Percentiles rank a stretch among this genome's conserved stretches.
Conservation (phyloP, 2,888 invertebrate genomes). For the Uloborus plumipes region DNA sequence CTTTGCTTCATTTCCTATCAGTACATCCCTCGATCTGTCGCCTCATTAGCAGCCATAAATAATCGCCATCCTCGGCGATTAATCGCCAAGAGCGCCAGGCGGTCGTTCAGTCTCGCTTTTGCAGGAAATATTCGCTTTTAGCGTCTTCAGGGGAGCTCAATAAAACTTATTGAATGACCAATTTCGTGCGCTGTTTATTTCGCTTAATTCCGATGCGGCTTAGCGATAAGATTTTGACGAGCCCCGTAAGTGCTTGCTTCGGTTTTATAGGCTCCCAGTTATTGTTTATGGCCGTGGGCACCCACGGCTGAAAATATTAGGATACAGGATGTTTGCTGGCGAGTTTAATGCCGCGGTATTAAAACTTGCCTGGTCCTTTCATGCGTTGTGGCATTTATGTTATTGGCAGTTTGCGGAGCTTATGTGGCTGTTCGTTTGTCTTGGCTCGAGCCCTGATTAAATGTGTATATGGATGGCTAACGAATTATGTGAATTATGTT, state of each 20-base stretch:
- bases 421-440: conserved; percentile 16
- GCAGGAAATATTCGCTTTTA: conserved; percentile 18
- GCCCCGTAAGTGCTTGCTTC: conserved; percentile 31
- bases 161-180: conserved; percentile 57
- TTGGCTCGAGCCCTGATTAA: conserved; percentile 29
- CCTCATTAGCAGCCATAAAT: not conserved
- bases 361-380: conserved; percentile 11
- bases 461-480: conserved; percentile 12
- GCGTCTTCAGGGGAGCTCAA: conserved; percentile 20
- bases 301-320: conserved; percentile 6
- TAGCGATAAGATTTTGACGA: conserved; percentile 60
- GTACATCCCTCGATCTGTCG: too few relatives aligned
- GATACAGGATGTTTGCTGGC: conserved; percentile 19
- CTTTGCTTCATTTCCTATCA: too few relatives aligned
- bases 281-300: conserved; percentile 40
- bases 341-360: conserved; percentile 37
- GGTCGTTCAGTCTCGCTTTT: conserved; percentile 16
- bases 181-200: conserved; percentile 54
- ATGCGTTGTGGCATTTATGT: conserved; percentile 4
- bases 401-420: conserved; percentile 9
- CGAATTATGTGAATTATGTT: conserved; percentile 23
- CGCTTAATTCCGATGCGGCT: conserved; percentile 51
- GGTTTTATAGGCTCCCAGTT: conserved; percentile 44
- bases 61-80: not conserved
- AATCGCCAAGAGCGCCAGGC: conserved; percentile 4